These are phyloP conservation scores for Lontra canadensis DNA, from an alignment of 2,113 vertebrate species.

Conservation along the genomic window DNA sequence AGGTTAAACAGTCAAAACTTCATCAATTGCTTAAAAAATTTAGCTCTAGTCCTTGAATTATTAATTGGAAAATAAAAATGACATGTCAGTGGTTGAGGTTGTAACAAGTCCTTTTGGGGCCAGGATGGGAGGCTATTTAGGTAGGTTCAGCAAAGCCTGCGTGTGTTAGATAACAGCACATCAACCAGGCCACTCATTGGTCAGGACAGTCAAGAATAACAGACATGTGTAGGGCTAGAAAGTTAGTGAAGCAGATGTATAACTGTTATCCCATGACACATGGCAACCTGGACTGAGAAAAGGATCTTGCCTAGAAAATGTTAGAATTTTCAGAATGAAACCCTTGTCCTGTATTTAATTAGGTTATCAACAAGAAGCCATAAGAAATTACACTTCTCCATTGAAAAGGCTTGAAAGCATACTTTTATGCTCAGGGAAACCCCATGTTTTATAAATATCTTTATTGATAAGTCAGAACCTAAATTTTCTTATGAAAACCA, in stretches of 20 bases:
- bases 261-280: background rate
- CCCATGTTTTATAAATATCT: background rate
- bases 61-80: constrained; percentile 37
- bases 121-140: background rate
- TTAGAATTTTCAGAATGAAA: background rate
- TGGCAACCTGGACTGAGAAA: background rate
- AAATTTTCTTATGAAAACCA: background rate
- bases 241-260: background rate
- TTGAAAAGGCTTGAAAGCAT: constrained; percentile 9
- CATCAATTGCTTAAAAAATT: background rate
- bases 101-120: background rate
- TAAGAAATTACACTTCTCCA: background rate
- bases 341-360: background rate
- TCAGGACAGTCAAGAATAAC: background rate
- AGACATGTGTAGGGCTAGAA: background rate
- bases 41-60: background rate
- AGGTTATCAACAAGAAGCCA: background rate
- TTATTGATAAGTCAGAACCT: background rate
- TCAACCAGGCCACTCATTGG: background rate
- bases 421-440: background rate
- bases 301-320: background rate
- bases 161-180: background rate
- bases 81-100: background rate
- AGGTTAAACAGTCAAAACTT: background rate
- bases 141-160: background rate